phyloP scores from a whole-genome alignment of 2,113 vertebrate genomes.

The Litocranius walleri region DNA sequence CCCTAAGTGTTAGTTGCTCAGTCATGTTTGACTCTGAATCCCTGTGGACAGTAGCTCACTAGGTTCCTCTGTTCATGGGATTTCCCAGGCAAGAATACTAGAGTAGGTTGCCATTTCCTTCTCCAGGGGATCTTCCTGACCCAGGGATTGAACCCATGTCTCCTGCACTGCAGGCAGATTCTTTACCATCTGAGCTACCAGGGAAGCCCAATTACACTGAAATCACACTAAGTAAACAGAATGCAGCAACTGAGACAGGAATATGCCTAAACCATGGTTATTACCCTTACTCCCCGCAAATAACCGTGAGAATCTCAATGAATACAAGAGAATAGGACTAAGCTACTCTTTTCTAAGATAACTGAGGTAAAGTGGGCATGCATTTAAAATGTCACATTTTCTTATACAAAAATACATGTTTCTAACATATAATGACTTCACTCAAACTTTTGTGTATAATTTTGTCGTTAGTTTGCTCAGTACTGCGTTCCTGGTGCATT shows the following conservation, averaged over 20 bases:
- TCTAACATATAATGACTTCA: slow-evolving; percentile 48
- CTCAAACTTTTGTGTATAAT: slow-evolving; percentile 56
- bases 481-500: slow-evolving; percentile 64
- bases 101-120: background rate
- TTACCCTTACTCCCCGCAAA: background rate
- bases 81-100: background rate
- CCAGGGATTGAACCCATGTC: background rate
- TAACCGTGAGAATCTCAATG: background rate
- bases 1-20: background rate
- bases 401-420: slow-evolving; percentile 31
- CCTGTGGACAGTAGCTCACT: background rate
- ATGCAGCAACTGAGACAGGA: background rate
- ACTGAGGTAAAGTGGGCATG: background rate
- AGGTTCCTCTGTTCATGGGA: background rate
- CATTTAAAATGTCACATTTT: slow-evolving; percentile 44
- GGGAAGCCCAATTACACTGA: background rate
- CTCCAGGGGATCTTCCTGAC: background rate
- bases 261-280: background rate
- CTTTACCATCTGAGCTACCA: background rate
- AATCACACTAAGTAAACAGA: background rate
- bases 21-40: background rate
- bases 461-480: slow-evolving; percentile 76
- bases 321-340: background rate
- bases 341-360: slow-evolving; percentile 11
- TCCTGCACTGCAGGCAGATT: background rate